Base-by-base conservation (phyloP, 2,797 vertebrate genomes). In the Alca torda region DNA sequence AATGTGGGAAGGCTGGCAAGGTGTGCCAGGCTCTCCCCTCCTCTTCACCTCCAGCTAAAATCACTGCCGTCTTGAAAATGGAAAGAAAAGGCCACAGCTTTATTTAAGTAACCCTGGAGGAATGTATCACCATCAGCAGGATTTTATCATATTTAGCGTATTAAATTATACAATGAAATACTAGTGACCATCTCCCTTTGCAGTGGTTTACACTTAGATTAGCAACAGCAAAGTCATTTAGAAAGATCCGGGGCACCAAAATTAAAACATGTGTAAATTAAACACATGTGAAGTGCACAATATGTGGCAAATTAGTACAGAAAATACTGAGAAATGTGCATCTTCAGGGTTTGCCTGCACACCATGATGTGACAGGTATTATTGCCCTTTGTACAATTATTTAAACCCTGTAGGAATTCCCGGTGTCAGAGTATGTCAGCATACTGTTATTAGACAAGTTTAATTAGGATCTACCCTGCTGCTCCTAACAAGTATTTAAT, bases 401-500 rank as follows among this genome's bases (percentile, higher is more conserved):
- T 97, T 98, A 97, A 98, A 98, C 97, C 97, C 95, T 93, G 97
- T 97, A 98, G 98, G 98, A 97, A 98, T 98, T 98, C 98, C 97
- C 96, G 96, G 98, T 98, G 98, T 98, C 98, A 98, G 97, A 97
- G 97, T 97, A 97, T 98, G 98, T 98, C 98, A 98, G 98, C 97
- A 97, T 97, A 97, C 98, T 98, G 98, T 98, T 98, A 98, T 98
- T 98, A 98, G 98, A 98, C 98, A 98, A 97, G 98, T 98, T 98
- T 98, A 99, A 99, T 99, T 99, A 99, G 98, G 98, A 98, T 98
- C 98, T 98, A 98, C 98, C 98, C 98, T 90, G 98, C 98, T 98
- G 98, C 98, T 98, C 97, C 98, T 98, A 98, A 98, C 98, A 98
- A 98, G 98, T 98, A 98, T 98, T 98, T 99, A 99, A 99, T 99